These are phyloP conservation scores for Papilio dardanus DNA, from an alignment of 1,140 invertebrate genomes.

Conservation along the genomic window DNA sequence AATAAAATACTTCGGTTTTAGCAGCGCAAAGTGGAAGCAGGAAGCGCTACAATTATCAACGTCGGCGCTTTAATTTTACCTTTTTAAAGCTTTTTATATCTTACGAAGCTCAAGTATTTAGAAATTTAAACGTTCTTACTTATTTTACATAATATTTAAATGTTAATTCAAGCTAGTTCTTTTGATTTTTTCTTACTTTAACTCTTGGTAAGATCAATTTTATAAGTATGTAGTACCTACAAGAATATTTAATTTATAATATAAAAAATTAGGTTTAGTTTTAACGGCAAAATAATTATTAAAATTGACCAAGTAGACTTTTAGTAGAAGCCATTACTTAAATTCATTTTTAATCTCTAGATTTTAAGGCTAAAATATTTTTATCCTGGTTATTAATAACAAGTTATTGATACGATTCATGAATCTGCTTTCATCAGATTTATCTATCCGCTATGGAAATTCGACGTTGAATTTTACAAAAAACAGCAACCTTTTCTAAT, in stretches of 20 bases:
- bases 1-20: not conserved
- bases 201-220: no score
- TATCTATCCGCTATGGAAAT: not conserved
- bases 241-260: no score
- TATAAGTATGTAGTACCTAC: no score
- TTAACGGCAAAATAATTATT: no score
- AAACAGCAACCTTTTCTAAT: constrained; percentile 25
- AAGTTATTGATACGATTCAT: not conserved
- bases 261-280: no score
- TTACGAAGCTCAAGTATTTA: constrained; percentile 2
- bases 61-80: not conserved
- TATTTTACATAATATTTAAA: not conserved
- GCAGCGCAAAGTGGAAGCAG: not conserved
- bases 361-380: not conserved
- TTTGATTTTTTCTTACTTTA: no score
- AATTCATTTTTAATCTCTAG: no score
- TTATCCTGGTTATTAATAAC: not conserved
- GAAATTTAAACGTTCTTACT: not conserved
- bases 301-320: no score
- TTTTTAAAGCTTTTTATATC: constrained; percentile 11
- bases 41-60: not conserved
- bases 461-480: not conserved
- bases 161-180: no score
- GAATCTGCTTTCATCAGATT: not conserved
- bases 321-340: no score